Conservation (phyloP, 1,140 invertebrate genomes). For the Ericerus pela region DNA sequence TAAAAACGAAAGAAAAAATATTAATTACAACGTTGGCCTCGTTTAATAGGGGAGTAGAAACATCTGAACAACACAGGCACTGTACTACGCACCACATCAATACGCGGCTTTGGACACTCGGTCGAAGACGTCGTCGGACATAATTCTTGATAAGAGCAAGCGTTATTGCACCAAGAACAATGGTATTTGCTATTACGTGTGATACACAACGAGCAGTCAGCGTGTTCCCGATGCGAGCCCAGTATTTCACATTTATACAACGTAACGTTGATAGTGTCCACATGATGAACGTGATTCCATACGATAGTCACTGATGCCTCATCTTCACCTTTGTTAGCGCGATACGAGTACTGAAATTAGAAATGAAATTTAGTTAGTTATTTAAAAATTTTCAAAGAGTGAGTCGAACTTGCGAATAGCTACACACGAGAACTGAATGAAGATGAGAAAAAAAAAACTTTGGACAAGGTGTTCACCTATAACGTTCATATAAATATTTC, state of each 20-base stretch:
- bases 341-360: slow-evolving; percentile 60
- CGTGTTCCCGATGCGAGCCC: slow-evolving; percentile 76
- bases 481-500: too few relatives aligned
- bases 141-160: slow-evolving; percentile 68
- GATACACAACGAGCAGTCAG: slow-evolving; percentile 86
- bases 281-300: slow-evolving; percentile 83
- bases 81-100: slow-evolving; percentile 56
- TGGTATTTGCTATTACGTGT: slow-evolving; percentile 73
- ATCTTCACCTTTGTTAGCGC: slow-evolving; percentile 68
- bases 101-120: slow-evolving; percentile 80
- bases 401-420: neutral
- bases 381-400: neutral
- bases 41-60: neutral
- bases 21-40: neutral
- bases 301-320: slow-evolving; percentile 75
- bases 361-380: neutral
- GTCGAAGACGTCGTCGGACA: slow-evolving; percentile 54
- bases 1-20: slow-evolving; percentile 16
- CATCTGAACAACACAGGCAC: neutral
- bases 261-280: slow-evolving; percentile 75
- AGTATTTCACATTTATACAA: slow-evolving; percentile 89
- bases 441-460: too few relatives aligned
- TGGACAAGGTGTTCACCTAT: too few relatives aligned
- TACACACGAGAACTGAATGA: too few relatives aligned
- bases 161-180: slow-evolving; percentile 81